Evolutionary conservation across 1,140 invertebrate genomes (phyloP), one percentile per base, ranked within the genome.

Genomic region (Caenorhabditis brenneri): DNA sequence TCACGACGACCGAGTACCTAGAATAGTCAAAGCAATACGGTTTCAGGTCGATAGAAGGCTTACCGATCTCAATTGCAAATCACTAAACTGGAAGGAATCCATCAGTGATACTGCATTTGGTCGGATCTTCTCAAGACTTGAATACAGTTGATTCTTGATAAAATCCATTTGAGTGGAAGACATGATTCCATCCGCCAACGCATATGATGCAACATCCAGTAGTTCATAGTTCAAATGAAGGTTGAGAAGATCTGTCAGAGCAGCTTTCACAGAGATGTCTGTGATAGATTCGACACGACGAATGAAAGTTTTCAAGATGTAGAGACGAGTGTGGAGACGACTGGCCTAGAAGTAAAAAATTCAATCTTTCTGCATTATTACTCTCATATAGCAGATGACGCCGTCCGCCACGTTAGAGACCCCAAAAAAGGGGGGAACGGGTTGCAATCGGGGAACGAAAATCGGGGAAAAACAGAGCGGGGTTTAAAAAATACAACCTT

Each of bases 71-170:
- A 97, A 91, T 51, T 95, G 93, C 86, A 94, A 93, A 91, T 97
- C 96, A 36, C 93, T 92, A 48, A 96, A 93, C 91, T 97, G 95
- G 88, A 97, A 98, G 5, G 95, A 94, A 91, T 98, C 96, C 0
- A 97, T 96, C 10, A 97, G 92, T 7, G 94, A 94, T 0, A 98
- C 94, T 19, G 95, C 95, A 92, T 97, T 95, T 5, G 95, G 94
- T 15, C 86, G 84, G 27, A 89, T n/a, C 16, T 15, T 65, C 22
- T 85, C 82, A n/a, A 86, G 55, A 29, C 12, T 19, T 9, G 55
- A 53, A 65, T 87, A 81, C 1, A 90, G 48, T 48, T 80, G 83
- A 33, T 49, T 27, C n/a, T 87, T 82, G 1, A 89, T 79, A 1
- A 29, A 46, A 31, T 88, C 86, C 22, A 85, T 27, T 42, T 89